phyloP scores from a whole-genome alignment of 1,140 invertebrate species.

The Zaprionus inermis region DNA sequence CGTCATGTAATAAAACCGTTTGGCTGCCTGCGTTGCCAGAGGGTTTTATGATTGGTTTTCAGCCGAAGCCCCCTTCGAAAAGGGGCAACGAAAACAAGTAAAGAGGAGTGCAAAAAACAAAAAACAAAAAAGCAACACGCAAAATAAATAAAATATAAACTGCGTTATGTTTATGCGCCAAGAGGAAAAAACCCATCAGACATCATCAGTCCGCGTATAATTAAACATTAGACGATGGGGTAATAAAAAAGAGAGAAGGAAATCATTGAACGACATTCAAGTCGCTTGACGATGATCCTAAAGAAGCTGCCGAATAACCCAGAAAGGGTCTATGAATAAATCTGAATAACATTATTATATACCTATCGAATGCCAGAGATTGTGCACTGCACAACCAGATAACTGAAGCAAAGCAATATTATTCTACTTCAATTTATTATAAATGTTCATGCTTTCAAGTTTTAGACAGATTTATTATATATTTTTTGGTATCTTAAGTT shows the following conservation, averaged over 20 bases:
- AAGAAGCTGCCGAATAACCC: background rate
- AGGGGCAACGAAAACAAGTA: conserved; percentile 38
- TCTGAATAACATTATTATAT: background rate
- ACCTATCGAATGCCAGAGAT: background rate
- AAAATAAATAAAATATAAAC: conserved; percentile 83
- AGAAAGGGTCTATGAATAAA: background rate
- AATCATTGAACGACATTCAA: conserved; percentile 32
- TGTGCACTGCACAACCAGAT: too few relatives aligned
- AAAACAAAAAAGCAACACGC: conserved; percentile 20
- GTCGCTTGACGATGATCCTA: conserved; percentile 1
- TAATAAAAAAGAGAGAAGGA: conserved; percentile 55
- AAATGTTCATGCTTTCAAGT: too few relatives aligned
- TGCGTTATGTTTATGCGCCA: conserved; percentile 79
- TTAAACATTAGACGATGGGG: conserved; percentile 69
- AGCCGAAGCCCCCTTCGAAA: conserved; percentile 30
- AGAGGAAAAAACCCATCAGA: conserved; percentile 55
- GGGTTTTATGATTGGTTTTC: conserved; percentile 77
- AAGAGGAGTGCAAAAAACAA: background rate
- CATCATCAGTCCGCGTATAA: conserved; percentile 67
- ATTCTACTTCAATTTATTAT: too few relatives aligned
- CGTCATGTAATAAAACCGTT: conserved; percentile 73
- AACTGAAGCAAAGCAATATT: too few relatives aligned
- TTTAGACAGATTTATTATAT: too few relatives aligned
- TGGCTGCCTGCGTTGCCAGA: conserved; percentile 58
- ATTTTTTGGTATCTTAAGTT: too few relatives aligned